Base-by-base conservation (phyloP, 2,797 vertebrate species). In the Chelmon rostratus region DNA sequence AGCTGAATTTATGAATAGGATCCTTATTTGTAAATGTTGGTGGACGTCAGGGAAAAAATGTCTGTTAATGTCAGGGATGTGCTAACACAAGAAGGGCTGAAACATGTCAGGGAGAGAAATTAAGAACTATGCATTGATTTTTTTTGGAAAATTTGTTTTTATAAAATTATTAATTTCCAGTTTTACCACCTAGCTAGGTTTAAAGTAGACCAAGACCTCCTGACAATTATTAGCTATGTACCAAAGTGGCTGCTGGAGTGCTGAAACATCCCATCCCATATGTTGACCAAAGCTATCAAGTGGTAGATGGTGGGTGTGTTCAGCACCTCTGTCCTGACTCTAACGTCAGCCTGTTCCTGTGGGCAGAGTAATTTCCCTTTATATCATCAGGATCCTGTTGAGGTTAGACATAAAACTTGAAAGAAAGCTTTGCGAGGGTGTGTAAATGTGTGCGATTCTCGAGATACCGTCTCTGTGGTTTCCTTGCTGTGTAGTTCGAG, bases 1-100 rank as follows among this genome's bases (percentile, higher is more conserved):
- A 12, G 25, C 23, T 6, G 33, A 54, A 50, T 58, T 78, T 50
- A 87, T 89, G 81, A 89, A 90, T 73, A 80, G 85, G 42, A 78
- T 63, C 75, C 57, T 76, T 86, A 80, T 83, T 89, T 86, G 18
- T 79, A 40, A 69, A 71, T 54, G 59, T 77, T 59, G 66, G 70
- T 49, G 40, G 42, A 76, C 59, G 66, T 54, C 21, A 58, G 38
- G 68, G 71, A 73, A 75, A 86, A 70, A 13, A 49, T 15, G 57
- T 42, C 23, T 50, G 56, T 63, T 59, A 46, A 78, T 33, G 47
- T 76, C 58, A 13, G 10, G 23, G 18, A 76, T 63, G 62, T 73
- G 53, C 58, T 57, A 73, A 73, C 75, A 35, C 25, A 31, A 28
- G 38, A 38, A 21, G 49, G 52, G 53, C 37, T 50, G 21, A 53